A percentile compares a stretch with the other conserved stretches of the same genome.
Conservation (phyloP, 2,888 invertebrate genomes). For the Tortricodes alternella region DNA sequence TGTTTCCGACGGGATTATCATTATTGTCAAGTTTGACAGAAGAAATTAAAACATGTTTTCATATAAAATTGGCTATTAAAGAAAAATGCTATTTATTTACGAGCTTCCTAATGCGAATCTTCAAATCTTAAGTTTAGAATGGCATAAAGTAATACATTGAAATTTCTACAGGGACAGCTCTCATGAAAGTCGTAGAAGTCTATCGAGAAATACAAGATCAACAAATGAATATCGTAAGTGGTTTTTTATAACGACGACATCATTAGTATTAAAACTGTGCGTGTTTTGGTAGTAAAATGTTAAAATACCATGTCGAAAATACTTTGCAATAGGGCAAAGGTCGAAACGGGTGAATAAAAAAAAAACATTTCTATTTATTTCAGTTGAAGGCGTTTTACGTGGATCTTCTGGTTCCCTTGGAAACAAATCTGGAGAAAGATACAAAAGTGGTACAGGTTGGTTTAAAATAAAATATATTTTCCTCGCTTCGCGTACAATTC, state of each 20-base stretch:
- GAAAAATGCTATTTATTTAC: not conserved
- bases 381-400: slow-evolving; percentile 97
- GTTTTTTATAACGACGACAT: not conserved
- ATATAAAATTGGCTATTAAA: too few relatives aligned
- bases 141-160: slow-evolving; percentile 20
- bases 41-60: too few relatives aligned
- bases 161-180: slow-evolving; percentile 90
- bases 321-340: too few relatives aligned
- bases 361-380: slow-evolving; percentile 46
- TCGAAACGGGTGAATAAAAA: slow-evolving; percentile 4
- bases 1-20: not conserved
- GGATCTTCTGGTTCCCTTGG: slow-evolving; percentile 94
- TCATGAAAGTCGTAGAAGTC: slow-evolving; percentile 96
- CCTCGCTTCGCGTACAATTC: slow-evolving; percentile 50
- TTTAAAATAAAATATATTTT: slow-evolving; percentile 50
- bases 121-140: too few relatives aligned
- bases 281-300: slow-evolving; percentile 30
- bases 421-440: slow-evolving; percentile 96
- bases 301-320: too few relatives aligned
- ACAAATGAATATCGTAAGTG: slow-evolving; percentile 96
- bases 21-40: not conserved
- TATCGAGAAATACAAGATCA: slow-evolving; percentile 97
- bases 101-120: not conserved
- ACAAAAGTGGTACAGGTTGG: slow-evolving; percentile 95
- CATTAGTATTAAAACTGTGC: slow-evolving; percentile 12